These are phyloP conservation scores for Cheilosia vulpina DNA, from an alignment of 2,888 invertebrate genomes.

Conservation along the genomic window DNA sequence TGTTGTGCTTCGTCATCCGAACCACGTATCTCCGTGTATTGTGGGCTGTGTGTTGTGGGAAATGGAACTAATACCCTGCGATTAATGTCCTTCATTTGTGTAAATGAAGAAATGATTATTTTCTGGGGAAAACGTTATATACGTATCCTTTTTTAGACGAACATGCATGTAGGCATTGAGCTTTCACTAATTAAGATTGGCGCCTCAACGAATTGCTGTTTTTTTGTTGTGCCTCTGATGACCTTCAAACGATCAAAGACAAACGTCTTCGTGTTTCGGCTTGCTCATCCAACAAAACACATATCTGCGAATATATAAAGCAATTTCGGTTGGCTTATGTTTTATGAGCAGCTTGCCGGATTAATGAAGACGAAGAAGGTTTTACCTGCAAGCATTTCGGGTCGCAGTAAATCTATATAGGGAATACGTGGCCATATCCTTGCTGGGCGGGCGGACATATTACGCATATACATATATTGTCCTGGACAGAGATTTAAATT, in stretches of 20 bases:
- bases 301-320: slow-evolving; percentile 3
- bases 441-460: slow-evolving; percentile 16
- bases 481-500: slow-evolving; percentile 51
- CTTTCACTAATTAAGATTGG: slow-evolving; percentile 41
- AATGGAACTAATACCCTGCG: slow-evolving; percentile 30
- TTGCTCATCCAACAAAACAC: neutral
- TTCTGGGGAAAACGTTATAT: neutral
- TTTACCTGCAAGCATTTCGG: slow-evolving; percentile 47
- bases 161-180: slow-evolving; percentile 1
- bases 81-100: slow-evolving; percentile 53
- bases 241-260: slow-evolving; percentile 17
- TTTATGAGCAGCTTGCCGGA: slow-evolving; percentile 46
- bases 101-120: slow-evolving; percentile 36
- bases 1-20: neutral
- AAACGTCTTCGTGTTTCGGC: neutral
- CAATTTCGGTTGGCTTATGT: slow-evolving; percentile 54
- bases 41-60: neutral
- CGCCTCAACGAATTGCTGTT: slow-evolving; percentile 20
- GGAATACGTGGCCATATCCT: slow-evolving; percentile 52
- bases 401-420: slow-evolving; percentile 34
- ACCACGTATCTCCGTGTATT: neutral
- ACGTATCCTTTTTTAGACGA: neutral
- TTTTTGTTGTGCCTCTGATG: neutral
- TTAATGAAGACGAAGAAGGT: slow-evolving; percentile 30
- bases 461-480: slow-evolving; percentile 24